Percentiles rank a stretch among this genome's conserved stretches.
phyloP scores from a whole-genome alignment of 2,888 invertebrate species.

The Lasiommata megera region DNA sequence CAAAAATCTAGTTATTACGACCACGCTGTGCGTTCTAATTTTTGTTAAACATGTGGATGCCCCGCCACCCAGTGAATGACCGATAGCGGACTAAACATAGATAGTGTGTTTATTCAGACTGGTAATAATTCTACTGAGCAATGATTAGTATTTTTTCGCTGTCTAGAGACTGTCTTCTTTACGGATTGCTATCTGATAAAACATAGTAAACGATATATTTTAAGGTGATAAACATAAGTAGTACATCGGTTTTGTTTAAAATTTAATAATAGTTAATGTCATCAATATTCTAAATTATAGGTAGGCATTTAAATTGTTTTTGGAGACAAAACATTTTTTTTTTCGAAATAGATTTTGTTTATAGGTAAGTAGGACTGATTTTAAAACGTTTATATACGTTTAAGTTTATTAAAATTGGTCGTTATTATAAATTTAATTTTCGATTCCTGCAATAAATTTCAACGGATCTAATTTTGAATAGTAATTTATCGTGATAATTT shows the following conservation, averaged over 20 bases:
- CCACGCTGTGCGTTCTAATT: constrained; percentile 37
- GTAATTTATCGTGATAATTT: not conserved
- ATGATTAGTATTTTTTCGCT: constrained; percentile 10
- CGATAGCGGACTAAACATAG: constrained; percentile 49
- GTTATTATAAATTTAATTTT: no score
- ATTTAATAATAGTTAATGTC: no score
- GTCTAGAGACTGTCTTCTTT: not conserved
- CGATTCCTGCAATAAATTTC: no score
- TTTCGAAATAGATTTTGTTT: no score
- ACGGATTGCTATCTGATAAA: not conserved
- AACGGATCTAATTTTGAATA: not conserved
- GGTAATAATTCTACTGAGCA: constrained; percentile 23
- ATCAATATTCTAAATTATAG: no score
- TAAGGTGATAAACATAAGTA: no score
- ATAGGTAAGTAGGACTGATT: no score
- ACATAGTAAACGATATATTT: not conserved
- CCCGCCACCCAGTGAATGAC: constrained; percentile 51
- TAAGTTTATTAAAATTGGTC: no score
- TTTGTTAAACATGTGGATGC: constrained; percentile 42
- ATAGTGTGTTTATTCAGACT: constrained; percentile 20
- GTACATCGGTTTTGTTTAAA: no score
- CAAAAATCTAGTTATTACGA: constrained; percentile 53
- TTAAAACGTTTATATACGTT: no score
- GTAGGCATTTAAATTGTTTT: no score
- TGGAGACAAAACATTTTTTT: no score